A percentile compares a stretch with the other conserved stretches of the same genome.
Conservation (phyloP, 2,797 vertebrate species). For the Poeciliopsis infans region DNA sequence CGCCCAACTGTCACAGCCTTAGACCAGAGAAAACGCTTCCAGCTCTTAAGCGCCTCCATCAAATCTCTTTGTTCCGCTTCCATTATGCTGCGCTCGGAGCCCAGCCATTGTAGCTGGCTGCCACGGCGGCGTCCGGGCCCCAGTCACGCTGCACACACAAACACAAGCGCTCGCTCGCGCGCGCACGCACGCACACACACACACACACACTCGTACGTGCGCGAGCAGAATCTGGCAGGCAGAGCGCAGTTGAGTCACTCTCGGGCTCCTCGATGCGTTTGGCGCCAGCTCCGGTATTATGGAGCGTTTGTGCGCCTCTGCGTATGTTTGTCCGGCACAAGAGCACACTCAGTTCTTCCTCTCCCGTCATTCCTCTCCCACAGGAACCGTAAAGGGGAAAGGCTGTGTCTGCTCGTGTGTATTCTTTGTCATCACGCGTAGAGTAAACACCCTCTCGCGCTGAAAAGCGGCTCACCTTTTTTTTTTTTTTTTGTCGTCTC, state of each 20-base stretch:
- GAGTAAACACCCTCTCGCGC: slow-evolving; percentile 14
- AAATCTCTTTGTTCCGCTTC: slow-evolving; percentile 73
- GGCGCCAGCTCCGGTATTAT: slow-evolving; percentile 65
- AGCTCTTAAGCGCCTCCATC: slow-evolving; percentile 69
- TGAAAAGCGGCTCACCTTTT: slow-evolving; percentile 35
- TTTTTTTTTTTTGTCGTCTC: slow-evolving; percentile 26
- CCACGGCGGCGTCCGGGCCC: slow-evolving; percentile 52
- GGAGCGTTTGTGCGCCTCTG: slow-evolving; percentile 53
- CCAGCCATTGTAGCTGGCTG: slow-evolving; percentile 65
- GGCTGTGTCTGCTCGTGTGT: slow-evolving; percentile 48
- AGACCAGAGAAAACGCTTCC: slow-evolving; percentile 62
- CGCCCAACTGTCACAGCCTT: slow-evolving; percentile 64
- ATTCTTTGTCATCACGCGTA: slow-evolving; percentile 7
- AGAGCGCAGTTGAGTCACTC: slow-evolving; percentile 73
- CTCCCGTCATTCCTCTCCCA: slow-evolving; percentile 54
- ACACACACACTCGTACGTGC: slow-evolving; percentile 6
- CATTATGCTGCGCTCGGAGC: slow-evolving; percentile 67
- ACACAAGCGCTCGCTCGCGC: too few species aligned
- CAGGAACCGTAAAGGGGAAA: slow-evolving; percentile 54
- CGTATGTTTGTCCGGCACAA: slow-evolving; percentile 46
- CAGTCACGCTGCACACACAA: slow-evolving; percentile 17
- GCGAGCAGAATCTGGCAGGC: slow-evolving; percentile 59
- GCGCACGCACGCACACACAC: too few species aligned
- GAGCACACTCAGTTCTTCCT: slow-evolving; percentile 62
- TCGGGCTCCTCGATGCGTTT: slow-evolving; percentile 59